Percentiles rank a stretch among this genome's conserved stretches.
Conservation (phyloP, 2,888 invertebrate species). For the Drosophila robusta region DNA sequence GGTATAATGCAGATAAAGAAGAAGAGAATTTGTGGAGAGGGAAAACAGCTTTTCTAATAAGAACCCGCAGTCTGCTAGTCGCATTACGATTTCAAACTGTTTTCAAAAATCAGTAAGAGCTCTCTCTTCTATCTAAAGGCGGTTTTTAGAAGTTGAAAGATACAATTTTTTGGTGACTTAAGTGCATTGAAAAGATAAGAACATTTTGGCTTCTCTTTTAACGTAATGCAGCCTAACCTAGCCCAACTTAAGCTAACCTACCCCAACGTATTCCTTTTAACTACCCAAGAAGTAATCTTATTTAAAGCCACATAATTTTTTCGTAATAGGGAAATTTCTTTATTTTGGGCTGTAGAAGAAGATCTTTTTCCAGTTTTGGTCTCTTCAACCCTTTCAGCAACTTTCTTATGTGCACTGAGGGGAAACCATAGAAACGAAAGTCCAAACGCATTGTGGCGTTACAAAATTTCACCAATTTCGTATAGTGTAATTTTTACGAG, state of each 20-base stretch:
- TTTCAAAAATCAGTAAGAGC: no score
- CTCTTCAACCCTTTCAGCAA: slow-evolving; percentile 18
- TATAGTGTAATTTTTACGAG: slow-evolving; percentile 51
- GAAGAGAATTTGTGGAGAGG: no score
- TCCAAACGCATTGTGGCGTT: slow-evolving; percentile 59
- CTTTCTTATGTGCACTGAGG: slow-evolving; percentile 40
- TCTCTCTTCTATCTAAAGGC: no score
- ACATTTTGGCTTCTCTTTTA: no score
- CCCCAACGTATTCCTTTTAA: background rate
- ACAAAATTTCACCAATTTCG: slow-evolving; percentile 56
- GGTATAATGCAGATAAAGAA: no score
- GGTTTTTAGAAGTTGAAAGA: no score
- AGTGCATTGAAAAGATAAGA: no score
- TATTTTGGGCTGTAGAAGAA: background rate
- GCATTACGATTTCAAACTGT: no score
- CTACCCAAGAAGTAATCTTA: background rate
- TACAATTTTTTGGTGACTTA: no score
- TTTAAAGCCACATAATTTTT: background rate
- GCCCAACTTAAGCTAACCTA: background rate
- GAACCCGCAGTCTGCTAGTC: no score
- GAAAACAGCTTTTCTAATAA: no score
- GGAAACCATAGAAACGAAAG: slow-evolving; percentile 48
- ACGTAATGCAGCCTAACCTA: background rate
- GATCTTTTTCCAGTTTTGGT: background rate
- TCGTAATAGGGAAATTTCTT: background rate